These are phyloP conservation scores for Myoxocephalus aenaeus DNA, from an alignment of 2,797 vertebrate species.

Conservation along the genomic window DNA sequence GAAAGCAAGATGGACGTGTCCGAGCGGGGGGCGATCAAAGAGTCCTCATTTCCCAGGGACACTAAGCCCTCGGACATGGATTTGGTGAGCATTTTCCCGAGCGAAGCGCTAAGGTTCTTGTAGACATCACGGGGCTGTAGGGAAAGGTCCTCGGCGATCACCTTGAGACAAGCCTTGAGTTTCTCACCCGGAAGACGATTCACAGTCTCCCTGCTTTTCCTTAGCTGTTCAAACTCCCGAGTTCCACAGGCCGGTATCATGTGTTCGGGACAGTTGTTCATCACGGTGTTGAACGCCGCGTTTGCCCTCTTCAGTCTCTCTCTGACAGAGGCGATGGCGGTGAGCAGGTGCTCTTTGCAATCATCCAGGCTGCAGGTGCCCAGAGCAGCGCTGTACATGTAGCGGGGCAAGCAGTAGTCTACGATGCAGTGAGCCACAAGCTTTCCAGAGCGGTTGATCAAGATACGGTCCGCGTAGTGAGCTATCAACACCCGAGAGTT, in stretches of 20 bases:
- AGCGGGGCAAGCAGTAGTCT: constrained; percentile 36
- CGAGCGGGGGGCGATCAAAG: not conserved
- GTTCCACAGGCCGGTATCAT: constrained; percentile 24
- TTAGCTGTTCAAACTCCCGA: not conserved
- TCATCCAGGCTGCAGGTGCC: not conserved
- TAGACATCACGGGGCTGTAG: not conserved
- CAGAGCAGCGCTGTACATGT: constrained; percentile 33
- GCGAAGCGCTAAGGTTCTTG: not conserved
- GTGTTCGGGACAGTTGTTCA: constrained; percentile 46
- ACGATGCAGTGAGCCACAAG: constrained; percentile 34
- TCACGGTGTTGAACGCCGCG: not conserved
- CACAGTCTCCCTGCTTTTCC: not conserved
- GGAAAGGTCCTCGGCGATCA: constrained; percentile 12
- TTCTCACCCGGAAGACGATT: constrained; percentile 12
- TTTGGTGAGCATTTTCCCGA: not conserved
- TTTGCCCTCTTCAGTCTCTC: constrained; percentile 4
- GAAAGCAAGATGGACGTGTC: not conserved
- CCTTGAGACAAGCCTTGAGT: not conserved
- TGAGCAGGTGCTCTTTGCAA: constrained; percentile 1
- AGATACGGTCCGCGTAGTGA: not conserved
- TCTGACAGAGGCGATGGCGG: not conserved
- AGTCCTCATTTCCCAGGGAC: not conserved
- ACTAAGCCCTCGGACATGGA: not conserved
- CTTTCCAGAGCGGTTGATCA: constrained; percentile 23
- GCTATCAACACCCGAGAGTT: constrained; percentile 34